Conservation (phyloP, 2,888 invertebrate species). For the Abrostola triplasia region DNA sequence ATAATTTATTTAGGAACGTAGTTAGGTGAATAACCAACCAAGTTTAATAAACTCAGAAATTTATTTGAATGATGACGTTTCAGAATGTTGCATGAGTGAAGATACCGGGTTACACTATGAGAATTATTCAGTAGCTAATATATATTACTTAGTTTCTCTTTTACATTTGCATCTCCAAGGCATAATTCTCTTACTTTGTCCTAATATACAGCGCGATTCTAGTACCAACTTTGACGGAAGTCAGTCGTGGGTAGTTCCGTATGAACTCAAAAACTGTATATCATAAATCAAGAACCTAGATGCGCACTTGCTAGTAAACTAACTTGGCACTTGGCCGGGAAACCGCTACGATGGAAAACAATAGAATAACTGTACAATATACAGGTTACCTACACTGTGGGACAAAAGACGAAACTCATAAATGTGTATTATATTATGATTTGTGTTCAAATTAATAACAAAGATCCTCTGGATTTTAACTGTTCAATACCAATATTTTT, state of each 20-base stretch:
- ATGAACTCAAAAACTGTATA: conserved; percentile 3
- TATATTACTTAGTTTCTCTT: no score
- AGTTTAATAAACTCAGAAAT: no score
- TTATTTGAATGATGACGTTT: no score
- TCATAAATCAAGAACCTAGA: conserved; percentile 2
- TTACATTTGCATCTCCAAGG: background rate
- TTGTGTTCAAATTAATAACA: conserved; percentile 33
- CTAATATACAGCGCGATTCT: background rate
- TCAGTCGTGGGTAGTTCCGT: background rate
- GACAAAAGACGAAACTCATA: conserved; percentile 12
- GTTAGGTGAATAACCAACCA: no score
- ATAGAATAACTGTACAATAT: conserved; percentile 27
- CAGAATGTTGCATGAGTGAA: no score
- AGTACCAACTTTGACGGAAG: background rate
- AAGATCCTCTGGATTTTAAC: conserved; percentile 3
- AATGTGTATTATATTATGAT: conserved; percentile 20
- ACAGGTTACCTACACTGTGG: conserved; percentile 23
- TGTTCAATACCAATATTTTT: background rate
- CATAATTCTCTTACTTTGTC: background rate
- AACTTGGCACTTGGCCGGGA: conserved; percentile 4
- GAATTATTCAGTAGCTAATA: no score
- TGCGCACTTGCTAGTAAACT: background rate
- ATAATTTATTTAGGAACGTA: background rate
- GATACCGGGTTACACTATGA: no score
- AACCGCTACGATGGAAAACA: conserved; percentile 10